phyloP scores from a whole-genome alignment of 2,888 invertebrate species.

The Lithosia quadra region DNA sequence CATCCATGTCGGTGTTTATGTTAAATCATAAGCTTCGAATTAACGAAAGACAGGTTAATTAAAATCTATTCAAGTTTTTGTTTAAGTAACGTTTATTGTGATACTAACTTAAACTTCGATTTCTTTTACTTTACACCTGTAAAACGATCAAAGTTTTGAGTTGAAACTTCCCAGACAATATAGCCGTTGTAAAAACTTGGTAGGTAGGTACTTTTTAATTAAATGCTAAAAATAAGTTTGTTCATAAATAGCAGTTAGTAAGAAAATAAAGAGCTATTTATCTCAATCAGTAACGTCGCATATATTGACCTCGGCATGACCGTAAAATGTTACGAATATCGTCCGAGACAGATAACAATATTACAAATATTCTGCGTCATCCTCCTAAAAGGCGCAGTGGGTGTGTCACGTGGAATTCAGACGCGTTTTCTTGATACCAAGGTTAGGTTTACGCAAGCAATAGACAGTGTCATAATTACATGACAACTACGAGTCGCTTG shows the following conservation, averaged over 20 bases:
- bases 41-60: no score
- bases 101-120: no score
- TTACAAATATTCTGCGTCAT: conserved; percentile 35
- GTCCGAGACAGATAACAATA: conserved; percentile 35
- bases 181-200: not conserved
- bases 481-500: conserved; percentile 22
- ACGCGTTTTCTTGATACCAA: conserved; percentile 39
- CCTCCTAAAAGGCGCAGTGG: conserved; percentile 43
- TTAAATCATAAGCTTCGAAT: no score
- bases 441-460: conserved; percentile 48
- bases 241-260: not conserved
- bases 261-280: conserved; percentile 2
- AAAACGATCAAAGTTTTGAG: no score
- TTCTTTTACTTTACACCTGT: no score
- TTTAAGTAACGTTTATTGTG: no score
- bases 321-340: conserved; percentile 28
- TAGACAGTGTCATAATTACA: conserved; percentile 19
- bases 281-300: conserved; percentile 6
- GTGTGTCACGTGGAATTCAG: conserved; percentile 47
- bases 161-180: not conserved
- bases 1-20: no score
- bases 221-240: not conserved
- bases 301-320: conserved; percentile 39
- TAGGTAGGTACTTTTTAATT: not conserved
- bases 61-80: no score